These are phyloP conservation scores for Nasua narica DNA, from an alignment of 2,797 vertebrate species.

Conservation along the genomic window DNA sequence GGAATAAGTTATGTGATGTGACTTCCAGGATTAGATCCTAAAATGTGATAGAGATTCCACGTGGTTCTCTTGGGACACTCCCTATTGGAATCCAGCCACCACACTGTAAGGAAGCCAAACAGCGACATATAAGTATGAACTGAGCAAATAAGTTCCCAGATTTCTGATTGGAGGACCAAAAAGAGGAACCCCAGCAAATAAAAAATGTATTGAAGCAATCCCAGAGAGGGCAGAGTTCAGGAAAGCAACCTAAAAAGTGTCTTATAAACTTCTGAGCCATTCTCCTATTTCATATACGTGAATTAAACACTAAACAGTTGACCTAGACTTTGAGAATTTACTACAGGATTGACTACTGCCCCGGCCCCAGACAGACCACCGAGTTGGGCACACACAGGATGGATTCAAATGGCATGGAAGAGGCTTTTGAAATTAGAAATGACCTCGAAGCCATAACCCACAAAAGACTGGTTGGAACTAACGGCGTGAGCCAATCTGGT, in stretches of 20 bases:
- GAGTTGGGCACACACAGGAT: neutral
- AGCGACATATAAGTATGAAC: neutral
- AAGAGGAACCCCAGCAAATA: neutral
- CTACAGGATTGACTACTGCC: neutral
- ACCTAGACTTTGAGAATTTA: neutral
- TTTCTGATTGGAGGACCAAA: neutral
- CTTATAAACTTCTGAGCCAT: neutral
- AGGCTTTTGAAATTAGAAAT: neutral
- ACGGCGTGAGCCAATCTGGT: neutral
- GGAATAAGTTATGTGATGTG: neutral
- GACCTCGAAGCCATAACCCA: neutral
- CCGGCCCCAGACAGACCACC: neutral
- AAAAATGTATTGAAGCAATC: neutral
- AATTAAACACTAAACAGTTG: neutral
- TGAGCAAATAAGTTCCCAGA: neutral
- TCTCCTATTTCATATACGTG: neutral
- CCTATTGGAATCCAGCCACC: neutral
- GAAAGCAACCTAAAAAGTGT: neutral
- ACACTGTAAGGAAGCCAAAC: neutral
- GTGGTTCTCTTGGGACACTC: neutral
- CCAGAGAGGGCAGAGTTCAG: neutral
- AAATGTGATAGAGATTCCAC: neutral
- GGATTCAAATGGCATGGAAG: neutral
- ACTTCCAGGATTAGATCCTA: neutral
- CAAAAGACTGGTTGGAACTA: neutral